These are phyloP conservation scores for Cygnus atratus DNA, from an alignment of 2,113 vertebrate genomes.

Conservation along the genomic window DNA sequence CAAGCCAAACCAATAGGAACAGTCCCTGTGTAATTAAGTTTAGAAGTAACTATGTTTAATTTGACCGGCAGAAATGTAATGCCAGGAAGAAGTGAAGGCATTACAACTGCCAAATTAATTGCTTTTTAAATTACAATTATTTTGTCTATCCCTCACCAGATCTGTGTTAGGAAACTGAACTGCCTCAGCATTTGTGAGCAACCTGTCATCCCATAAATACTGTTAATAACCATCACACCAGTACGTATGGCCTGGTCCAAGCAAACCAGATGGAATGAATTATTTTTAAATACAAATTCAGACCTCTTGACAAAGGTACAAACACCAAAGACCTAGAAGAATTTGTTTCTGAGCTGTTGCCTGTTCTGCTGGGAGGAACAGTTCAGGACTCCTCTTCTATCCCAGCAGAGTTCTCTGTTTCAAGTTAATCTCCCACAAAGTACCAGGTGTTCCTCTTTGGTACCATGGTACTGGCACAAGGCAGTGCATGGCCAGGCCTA, in stretches of 20 bases:
- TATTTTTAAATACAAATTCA: not conserved
- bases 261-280: not conserved
- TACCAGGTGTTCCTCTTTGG: not conserved
- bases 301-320: not conserved
- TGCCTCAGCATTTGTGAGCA: not conserved
- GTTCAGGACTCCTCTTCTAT: not conserved
- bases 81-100: not conserved
- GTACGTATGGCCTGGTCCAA: not conserved
- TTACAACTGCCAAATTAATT: not conserved
- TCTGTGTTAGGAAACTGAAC: not conserved
- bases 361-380: not conserved
- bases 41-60: not conserved
- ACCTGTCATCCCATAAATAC: not conserved
- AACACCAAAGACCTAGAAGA: not conserved
- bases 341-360: not conserved
- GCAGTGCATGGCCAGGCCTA: not conserved
- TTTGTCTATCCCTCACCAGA: not conserved
- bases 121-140: not conserved
- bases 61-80: not conserved
- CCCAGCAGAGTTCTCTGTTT: not conserved
- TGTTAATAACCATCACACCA: not conserved
- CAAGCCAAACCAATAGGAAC: not conserved
- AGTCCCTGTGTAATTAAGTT: not conserved
- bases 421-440: not conserved
- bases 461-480: not conserved